Evolutionary conservation across 2,888 invertebrate genomes (phyloP).

Genomic region (Ethmia dodecea): DNA sequence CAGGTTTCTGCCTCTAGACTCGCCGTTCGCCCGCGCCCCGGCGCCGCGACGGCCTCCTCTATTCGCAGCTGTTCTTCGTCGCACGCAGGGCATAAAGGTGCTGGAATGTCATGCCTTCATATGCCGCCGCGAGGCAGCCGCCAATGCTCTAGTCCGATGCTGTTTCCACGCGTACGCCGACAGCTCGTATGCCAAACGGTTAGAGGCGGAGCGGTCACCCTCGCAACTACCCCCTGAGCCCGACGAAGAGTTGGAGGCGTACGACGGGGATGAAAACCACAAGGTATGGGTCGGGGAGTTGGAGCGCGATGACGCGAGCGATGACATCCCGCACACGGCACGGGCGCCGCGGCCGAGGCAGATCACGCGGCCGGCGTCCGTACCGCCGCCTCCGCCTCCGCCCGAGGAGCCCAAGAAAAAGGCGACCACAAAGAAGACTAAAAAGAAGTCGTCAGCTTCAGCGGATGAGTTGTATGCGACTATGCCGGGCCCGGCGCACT

Average conservation of each 20-base stretch:
- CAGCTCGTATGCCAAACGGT: slow-evolving; percentile 92
- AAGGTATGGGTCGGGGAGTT: slow-evolving; percentile 95
- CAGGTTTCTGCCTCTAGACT: slow-evolving; percentile 95
- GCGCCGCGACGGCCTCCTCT: slow-evolving; percentile 96
- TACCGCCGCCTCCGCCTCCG: slow-evolving; percentile 89
- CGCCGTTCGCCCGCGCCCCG: slow-evolving; percentile 95
- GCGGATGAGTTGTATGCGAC: slow-evolving; percentile 78
- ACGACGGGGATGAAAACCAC: slow-evolving; percentile 95
- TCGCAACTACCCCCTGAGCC: slow-evolving; percentile 53
- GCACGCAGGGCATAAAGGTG: slow-evolving; percentile 98
- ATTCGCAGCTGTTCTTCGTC: slow-evolving; percentile 96
- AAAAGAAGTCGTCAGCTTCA: slow-evolving; percentile 76
- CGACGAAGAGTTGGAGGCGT: slow-evolving; percentile 89
- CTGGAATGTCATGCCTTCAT: slow-evolving; percentile 99
- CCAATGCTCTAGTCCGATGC: slow-evolving; percentile 97
- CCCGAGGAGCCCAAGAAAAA: slow-evolving; percentile 82
- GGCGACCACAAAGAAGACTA: slow-evolving; percentile 73
- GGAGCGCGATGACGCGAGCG: slow-evolving; percentile 85
- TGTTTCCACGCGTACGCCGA: slow-evolving; percentile 99
- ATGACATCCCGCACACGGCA: slow-evolving; percentile 78
- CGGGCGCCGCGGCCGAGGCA: slow-evolving; percentile 88
- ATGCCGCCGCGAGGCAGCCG: slow-evolving; percentile 96
- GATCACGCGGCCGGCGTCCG: slow-evolving; percentile 86
- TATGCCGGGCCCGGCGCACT: slow-evolving; percentile 65
- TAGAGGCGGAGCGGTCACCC: slow-evolving; percentile 80